phyloP scores from a whole-genome alignment of 23 tunicate species.

The Oikopleura albicans region DNA sequence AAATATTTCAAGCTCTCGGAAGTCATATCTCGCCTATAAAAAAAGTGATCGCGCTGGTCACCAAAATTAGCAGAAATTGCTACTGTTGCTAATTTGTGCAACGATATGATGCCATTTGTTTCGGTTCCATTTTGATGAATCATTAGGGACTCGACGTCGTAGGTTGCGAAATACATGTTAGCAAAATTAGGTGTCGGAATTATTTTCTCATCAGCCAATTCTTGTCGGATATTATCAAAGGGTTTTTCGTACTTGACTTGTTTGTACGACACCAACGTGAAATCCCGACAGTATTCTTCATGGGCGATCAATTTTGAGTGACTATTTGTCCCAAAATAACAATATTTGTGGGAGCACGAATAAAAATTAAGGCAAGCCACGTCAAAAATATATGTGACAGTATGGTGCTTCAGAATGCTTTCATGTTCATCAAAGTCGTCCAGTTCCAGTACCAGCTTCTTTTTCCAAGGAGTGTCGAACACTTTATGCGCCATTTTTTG shows the following conservation, averaged over 20 bases:
- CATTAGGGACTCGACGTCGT: neutral
- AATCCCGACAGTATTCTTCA: neutral
- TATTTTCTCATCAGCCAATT: neutral
- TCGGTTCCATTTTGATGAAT: neutral
- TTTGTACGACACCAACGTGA: neutral
- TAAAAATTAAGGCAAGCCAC: neutral
- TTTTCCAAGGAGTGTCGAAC: neutral
- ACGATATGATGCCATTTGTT: neutral
- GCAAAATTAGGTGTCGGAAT: neutral
- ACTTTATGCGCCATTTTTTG: neutral
- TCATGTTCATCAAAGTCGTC: neutral
- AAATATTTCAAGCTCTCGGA: neutral
- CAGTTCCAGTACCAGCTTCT: neutral
- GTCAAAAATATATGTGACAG: neutral
- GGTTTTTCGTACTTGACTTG: neutral
- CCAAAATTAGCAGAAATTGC: neutral
- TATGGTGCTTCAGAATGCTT: neutral
- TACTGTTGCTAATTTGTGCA: neutral
- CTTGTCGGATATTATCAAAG: neutral
- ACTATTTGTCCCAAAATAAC: neutral
- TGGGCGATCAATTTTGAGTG: neutral
- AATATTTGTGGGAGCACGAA: neutral
- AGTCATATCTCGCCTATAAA: neutral
- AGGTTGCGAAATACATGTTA: neutral
- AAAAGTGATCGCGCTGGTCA: neutral